Evolutionary conservation across 2,113 vertebrate species (phyloP).

Genomic region (Penelope pileata): DNA sequence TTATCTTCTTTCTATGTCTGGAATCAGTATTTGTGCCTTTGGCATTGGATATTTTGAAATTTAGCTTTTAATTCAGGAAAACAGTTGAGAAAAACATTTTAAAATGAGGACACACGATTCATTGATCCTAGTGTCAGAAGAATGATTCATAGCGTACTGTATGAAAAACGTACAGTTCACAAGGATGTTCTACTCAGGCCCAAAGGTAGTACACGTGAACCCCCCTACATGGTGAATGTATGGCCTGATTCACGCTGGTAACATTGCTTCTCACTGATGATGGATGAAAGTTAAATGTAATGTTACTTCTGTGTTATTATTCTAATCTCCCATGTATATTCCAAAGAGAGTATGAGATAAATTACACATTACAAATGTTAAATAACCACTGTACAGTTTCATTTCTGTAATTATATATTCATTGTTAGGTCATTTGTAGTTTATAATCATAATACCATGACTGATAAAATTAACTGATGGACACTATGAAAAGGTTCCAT

Average conservation of each 20-base stretch:
- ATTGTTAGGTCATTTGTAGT: constrained; percentile 48
- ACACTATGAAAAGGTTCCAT: constrained; percentile 41
- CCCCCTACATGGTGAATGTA: neutral
- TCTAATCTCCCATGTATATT: constrained; percentile 16
- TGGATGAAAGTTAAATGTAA: neutral
- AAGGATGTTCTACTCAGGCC: neutral
- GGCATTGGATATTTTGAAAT: neutral
- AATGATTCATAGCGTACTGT: neutral
- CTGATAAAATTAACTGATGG: constrained; percentile 61
- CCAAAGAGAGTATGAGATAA: constrained; percentile 31
- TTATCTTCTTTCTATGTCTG: neutral
- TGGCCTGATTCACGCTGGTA: neutral
- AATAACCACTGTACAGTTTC: constrained; percentile 28
- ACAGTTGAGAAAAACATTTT: neutral
- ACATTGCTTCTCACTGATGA: neutral
- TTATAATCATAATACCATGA: constrained; percentile 45
- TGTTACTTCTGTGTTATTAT: constrained; percentile 36
- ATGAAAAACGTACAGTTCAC: neutral
- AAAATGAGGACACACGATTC: neutral
- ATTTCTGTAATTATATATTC: constrained; percentile 53
- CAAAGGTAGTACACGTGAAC: neutral
- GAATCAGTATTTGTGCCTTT: neutral
- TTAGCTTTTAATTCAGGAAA: neutral
- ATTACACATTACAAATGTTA: constrained; percentile 36
- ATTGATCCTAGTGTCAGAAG: neutral